phyloP scores from a whole-genome alignment of 1,140 invertebrate genomes.

The Eupristina koningsbergeri region DNA sequence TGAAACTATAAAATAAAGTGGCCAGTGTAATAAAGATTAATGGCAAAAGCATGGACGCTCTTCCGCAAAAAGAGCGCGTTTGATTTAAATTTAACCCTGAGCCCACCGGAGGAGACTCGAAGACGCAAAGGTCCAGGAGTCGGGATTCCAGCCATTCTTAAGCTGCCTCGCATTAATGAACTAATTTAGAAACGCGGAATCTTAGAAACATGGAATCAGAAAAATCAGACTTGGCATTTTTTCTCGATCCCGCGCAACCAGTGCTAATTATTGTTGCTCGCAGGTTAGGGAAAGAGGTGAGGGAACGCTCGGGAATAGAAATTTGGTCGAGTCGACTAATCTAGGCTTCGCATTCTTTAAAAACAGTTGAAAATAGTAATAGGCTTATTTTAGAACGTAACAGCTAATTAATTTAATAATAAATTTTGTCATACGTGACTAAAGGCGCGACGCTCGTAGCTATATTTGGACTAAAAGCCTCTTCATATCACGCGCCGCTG shows the following conservation, averaged over 20 bases:
- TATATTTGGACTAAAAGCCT: background rate
- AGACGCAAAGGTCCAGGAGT: background rate
- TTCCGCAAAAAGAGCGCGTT: background rate
- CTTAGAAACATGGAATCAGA: background rate
- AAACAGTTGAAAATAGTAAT: background rate
- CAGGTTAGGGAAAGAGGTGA: no score
- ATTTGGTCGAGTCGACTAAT: background rate
- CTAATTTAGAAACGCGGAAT: background rate
- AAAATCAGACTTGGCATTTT: background rate
- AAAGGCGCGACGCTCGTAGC: background rate
- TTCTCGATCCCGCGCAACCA: background rate
- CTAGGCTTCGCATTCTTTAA: background rate
- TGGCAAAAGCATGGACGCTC: background rate
- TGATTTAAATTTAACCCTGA: slow-evolving; percentile 26
- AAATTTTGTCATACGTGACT: slow-evolving; percentile 15
- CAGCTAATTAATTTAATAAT: slow-evolving; percentile 8
- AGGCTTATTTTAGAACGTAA: background rate
- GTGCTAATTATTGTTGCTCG: no score
- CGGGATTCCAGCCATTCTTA: slow-evolving; percentile 33
- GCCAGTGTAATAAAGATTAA: slow-evolving; percentile 32
- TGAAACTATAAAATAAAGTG: background rate
- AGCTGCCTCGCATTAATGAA: background rate
- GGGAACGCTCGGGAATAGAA: no score
- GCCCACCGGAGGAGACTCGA: slow-evolving; percentile 16
- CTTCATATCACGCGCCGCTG: background rate